Evolutionary conservation across 1,140 invertebrate genomes (phyloP).

Genomic region (Homalodisca vitripennis): DNA sequence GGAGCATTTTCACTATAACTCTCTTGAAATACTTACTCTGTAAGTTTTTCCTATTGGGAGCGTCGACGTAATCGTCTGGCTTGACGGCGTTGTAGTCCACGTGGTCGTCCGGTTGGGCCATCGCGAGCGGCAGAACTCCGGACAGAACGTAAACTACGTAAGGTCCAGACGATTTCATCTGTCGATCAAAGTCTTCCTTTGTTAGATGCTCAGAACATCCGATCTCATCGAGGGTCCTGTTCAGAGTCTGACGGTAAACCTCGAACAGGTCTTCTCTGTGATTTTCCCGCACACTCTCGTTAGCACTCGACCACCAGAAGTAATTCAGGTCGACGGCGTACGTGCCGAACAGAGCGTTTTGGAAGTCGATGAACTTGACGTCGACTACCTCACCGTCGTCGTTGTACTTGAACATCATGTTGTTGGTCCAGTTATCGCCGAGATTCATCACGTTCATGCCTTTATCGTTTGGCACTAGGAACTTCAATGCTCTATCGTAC

Average conservation of each 20-base stretch:
- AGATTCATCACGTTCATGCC: neutral
- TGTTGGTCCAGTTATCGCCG: neutral
- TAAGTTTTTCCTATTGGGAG: neutral
- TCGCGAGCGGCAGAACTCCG: neutral
- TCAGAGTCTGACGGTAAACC: neutral
- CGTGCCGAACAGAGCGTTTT: neutral
- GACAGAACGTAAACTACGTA: neutral
- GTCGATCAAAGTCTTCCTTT: neutral
- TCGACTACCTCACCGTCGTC: neutral
- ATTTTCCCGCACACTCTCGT: neutral
- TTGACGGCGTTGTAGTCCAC: neutral
- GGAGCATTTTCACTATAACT: too few species aligned
- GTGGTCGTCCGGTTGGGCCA: neutral
- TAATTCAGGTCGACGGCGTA: neutral
- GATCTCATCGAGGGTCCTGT: neutral
- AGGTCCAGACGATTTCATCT: neutral
- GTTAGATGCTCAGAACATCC: neutral
- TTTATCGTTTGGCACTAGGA: neutral
- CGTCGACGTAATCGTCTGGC: neutral
- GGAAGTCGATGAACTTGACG: neutral
- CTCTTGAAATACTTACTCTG: too few species aligned
- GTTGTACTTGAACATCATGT: neutral
- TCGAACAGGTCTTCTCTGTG: neutral
- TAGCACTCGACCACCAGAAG: neutral
- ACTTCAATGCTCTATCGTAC: neutral